These are phyloP conservation scores for Brenthis daphne DNA, from an alignment of 2,888 invertebrate species.

Conservation along the genomic window DNA sequence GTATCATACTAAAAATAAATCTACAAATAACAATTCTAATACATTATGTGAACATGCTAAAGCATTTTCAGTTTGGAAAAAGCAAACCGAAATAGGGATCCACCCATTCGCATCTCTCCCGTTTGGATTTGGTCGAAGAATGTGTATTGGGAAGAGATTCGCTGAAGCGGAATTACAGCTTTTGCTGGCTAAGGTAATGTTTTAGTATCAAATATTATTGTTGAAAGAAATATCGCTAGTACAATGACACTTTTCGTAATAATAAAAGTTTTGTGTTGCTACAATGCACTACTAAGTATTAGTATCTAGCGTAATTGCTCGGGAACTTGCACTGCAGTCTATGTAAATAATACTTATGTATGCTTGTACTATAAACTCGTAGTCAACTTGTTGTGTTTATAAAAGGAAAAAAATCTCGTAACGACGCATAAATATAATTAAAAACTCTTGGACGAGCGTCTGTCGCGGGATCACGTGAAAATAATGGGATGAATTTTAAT, in stretches of 20 bases:
- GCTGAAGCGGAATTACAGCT: conserved; percentile 91
- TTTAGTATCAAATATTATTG: neutral
- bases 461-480: conserved; percentile 26
- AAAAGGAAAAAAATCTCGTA: conserved; percentile 17
- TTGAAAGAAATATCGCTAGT: too few species aligned
- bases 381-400: conserved; percentile 1
- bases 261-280: too few species aligned
- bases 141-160: conserved; percentile 90
- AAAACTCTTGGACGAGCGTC: conserved; percentile 21
- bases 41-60: conserved; percentile 37
- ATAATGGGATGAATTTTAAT: conserved; percentile 30
- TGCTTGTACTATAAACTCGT: conserved; percentile 9
- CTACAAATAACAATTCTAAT: conserved; percentile 24
- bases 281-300: too few species aligned
- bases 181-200: conserved; percentile 86
- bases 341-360: neutral
- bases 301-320: neutral
- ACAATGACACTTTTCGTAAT: too few species aligned
- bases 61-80: conserved; percentile 54
- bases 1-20: neutral
- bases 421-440: conserved; percentile 28
- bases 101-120: conserved; percentile 89
- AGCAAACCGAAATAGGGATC: conserved; percentile 82
- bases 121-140: conserved; percentile 89
- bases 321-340: neutral